A percentile compares a stretch with the other conserved stretches of the same genome.
Conservation (phyloP, 35 echinoderm and acorn worm species). For the Heliocidaris tuberculata region DNA sequence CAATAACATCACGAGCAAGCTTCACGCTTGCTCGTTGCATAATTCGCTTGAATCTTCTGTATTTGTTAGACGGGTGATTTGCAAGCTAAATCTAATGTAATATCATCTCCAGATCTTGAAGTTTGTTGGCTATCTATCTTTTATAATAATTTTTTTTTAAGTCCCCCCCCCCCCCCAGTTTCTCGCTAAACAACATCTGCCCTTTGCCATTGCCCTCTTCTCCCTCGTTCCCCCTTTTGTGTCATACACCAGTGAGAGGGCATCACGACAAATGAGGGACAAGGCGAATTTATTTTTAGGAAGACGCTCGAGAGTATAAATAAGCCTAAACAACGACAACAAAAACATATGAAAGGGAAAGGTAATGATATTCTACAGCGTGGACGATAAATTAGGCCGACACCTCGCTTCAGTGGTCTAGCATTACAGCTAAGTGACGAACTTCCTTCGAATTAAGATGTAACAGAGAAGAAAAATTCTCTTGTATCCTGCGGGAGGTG, state of each 20-base stretch:
- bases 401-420: slow-evolving; percentile 40
- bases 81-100: not conserved
- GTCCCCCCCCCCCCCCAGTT: no score
- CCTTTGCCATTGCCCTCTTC: not conserved
- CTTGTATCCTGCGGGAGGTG: slow-evolving; percentile 7
- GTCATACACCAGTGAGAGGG: not conserved
- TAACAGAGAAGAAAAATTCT: slow-evolving; percentile 42
- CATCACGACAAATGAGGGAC: not conserved
- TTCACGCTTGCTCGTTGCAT: not conserved
- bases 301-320: not conserved
- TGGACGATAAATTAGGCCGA: slow-evolving; percentile 23
- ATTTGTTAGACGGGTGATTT: not conserved
- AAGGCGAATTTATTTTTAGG: not conserved
- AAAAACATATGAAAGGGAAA: not conserved
- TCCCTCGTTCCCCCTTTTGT: not conserved
- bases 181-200: not conserved
- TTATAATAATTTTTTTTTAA: not conserved
- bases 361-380: not conserved
- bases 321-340: not conserved
- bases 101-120: not conserved
- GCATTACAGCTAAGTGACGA: slow-evolving; percentile 49
- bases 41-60: no score
- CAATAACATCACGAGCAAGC: not conserved
- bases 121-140: not conserved
- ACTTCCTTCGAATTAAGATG: slow-evolving; percentile 49